Conservation (phyloP, 2,113 vertebrate genomes). For the Ornithorhynchus anatinus region DNA sequence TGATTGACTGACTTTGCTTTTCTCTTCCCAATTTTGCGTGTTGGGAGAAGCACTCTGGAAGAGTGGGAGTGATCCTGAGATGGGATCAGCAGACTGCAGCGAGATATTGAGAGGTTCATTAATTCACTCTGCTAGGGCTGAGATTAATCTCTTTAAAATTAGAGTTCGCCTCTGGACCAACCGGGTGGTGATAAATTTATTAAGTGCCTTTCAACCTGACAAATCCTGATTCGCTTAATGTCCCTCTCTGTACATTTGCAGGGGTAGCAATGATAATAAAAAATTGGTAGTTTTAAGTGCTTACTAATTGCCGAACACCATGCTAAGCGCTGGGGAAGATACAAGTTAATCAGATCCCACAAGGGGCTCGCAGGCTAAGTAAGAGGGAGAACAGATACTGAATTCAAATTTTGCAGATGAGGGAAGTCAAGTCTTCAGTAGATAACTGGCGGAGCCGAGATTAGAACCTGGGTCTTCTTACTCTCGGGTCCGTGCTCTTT, state of each 20-base stretch:
- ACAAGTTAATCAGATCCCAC: too few species aligned
- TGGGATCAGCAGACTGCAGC: slow-evolving; percentile 7
- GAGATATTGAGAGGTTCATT: slow-evolving; percentile 36
- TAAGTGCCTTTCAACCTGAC: slow-evolving; percentile 52
- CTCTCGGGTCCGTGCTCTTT: too few species aligned
- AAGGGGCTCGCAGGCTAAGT: too few species aligned
- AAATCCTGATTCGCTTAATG: slow-evolving; percentile 50
- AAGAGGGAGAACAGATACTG: too few species aligned
- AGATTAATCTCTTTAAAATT: slow-evolving; percentile 42
- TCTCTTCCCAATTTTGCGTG: not conserved
- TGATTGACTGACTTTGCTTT: slow-evolving; percentile 10
- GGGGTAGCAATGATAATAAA: too few species aligned
- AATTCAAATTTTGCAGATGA: too few species aligned
- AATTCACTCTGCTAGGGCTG: slow-evolving; percentile 28
- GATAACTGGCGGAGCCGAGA: too few species aligned
- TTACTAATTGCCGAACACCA: too few species aligned
- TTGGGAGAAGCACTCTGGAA: slow-evolving; percentile 1
- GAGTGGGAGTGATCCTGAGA: not conserved
- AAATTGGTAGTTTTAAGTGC: too few species aligned
- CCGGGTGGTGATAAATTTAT: slow-evolving; percentile 49
- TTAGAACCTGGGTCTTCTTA: too few species aligned
- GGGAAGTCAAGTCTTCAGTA: too few species aligned
- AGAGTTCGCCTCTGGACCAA: slow-evolving; percentile 49
- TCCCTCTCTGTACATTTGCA: slow-evolving; percentile 46
- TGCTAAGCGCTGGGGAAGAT: too few species aligned